Base-by-base conservation (phyloP, 2,797 vertebrate species). In the Benthosema pterotum region DNA sequence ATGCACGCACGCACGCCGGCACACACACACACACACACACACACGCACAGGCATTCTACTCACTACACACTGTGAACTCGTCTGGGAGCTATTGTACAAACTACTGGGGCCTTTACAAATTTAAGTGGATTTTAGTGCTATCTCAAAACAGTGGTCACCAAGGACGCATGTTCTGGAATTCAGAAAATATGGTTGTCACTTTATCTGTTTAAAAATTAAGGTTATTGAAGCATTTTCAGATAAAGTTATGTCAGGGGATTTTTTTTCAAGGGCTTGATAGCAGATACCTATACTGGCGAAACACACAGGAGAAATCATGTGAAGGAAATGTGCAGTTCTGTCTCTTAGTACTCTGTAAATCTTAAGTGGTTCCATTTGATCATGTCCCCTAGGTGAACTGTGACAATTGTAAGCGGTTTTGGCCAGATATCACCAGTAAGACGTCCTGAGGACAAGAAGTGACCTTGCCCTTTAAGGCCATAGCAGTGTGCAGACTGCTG, bases 61-160 rank as follows among this genome's bases (percentile, higher is more conserved):
- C 70, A 60, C 7, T 73, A 70, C 79, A 80, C 75, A 82, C 56
- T 59, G 51, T 66, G 32, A 65, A 57, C 72, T 79, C 83, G 72
- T 67, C 72, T 58, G 82, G 75, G 77, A 78, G 71, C 76, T 76
- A 82, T 86, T 77, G 38, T 71, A 61, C 60, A 77, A 80, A 78
- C 67, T 60, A 70, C 69, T 69, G 75, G 63, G 65, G 75, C 82
- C 78, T 80, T 72, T 88, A 89, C 78, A 83, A 83, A 87, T 80
- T 82, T 84, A 89, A 88, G 86, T 65, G 22, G 68, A 83, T 83
- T 88, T 81, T 71, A 69, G 56, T 70, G 71, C 75, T 81, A 80
- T 89, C 82, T 80, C 57, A 77, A 78, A 72, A 82, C 78, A 90
- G 75, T 83, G 75, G 82, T 64, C 87, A 82, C 86, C n/a, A 69